Evolutionary conservation across 2,113 vertebrate species (phyloP), one percentile per base, ranked within the genome.

Genomic region (Halcyon malimbica): DNA sequence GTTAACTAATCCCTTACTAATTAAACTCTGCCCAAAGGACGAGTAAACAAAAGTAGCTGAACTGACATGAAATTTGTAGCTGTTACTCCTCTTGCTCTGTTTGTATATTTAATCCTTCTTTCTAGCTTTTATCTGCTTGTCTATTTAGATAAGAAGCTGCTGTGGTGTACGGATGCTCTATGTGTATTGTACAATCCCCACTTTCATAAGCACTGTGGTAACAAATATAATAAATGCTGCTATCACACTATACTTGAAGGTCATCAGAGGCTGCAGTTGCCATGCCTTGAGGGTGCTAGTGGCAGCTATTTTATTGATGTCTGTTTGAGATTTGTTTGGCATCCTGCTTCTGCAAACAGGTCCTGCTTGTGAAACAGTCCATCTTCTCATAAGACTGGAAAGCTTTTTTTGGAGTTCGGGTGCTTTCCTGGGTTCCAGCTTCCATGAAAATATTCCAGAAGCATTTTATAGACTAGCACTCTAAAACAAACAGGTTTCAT

Each of bases 1-100:
- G 50, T 50, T 69, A 78, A 14, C 42, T 83, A 95, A 91, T 81
- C 76, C 42, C 46, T 78, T 78, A 48, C 37, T 91, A 94, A 92
- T 96, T 94, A 79, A 96, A 91, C 20, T 89, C 74, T 76, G 48
- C 70, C 78, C 44, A 68, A 60, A 87, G 69, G 69, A 75, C 39
- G 76, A 79, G 31, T 84, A 73, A 94, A 79, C 23, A 53, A 64
- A 91, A 79, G 50, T 76, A 79, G 33, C 57, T 60, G 73, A 93
- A 46, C 68, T 89, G 65, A 79, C 48, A 48, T 68, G 56, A 79
- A 82, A 79, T 84, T 75, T 89, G 12, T 26, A 13, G 1, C 48
- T 87, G 16, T 53, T 84, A 42, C 54, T 78, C 23, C 14, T 23
- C 57, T 81, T 92, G 33, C 69, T 70, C 75, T 94, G 54, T 76